Conservation (phyloP, 2,888 invertebrate species). For the Sesia apiformis region DNA sequence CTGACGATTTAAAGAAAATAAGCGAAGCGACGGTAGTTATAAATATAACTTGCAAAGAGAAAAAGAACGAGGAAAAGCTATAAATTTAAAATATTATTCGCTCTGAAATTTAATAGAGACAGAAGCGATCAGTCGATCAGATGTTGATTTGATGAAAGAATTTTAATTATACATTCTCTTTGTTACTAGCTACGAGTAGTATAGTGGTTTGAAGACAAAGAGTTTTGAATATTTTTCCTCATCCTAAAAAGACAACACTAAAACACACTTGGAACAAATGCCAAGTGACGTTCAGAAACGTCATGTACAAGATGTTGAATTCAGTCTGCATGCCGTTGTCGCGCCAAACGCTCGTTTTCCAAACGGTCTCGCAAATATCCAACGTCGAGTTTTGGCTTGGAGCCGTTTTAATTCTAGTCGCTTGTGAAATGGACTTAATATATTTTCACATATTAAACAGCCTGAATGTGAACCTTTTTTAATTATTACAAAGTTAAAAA, state of each 20-base stretch:
- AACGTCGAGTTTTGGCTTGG: conserved; percentile 66
- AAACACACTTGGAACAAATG: not conserved
- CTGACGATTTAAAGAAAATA: no score
- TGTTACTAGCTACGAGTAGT: no score
- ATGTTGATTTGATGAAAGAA: no score
- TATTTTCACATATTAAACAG: conserved; percentile 48
- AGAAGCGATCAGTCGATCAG: no score
- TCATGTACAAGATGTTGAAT: conserved; percentile 26
- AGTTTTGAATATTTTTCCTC: no score
- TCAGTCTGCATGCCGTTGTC: conserved; percentile 54
- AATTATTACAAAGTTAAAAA: not conserved
- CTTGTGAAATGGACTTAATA: conserved; percentile 66
- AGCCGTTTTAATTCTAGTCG: conserved; percentile 47
- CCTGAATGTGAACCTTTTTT: conserved; percentile 15
- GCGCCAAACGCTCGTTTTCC: conserved; percentile 35
- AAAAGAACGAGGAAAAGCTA: no score
- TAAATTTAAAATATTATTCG: no score
- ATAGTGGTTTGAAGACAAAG: no score
- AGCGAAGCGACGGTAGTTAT: no score
- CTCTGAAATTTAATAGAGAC: no score
- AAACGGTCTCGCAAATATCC: conserved; percentile 37
- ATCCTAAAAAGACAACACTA: not conserved
- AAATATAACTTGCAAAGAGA: no score
- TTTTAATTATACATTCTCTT: no score
- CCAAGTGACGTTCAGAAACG: not conserved